phyloP scores from a whole-genome alignment of 2,113 vertebrate species.

The Oryzias melastigma region DNA sequence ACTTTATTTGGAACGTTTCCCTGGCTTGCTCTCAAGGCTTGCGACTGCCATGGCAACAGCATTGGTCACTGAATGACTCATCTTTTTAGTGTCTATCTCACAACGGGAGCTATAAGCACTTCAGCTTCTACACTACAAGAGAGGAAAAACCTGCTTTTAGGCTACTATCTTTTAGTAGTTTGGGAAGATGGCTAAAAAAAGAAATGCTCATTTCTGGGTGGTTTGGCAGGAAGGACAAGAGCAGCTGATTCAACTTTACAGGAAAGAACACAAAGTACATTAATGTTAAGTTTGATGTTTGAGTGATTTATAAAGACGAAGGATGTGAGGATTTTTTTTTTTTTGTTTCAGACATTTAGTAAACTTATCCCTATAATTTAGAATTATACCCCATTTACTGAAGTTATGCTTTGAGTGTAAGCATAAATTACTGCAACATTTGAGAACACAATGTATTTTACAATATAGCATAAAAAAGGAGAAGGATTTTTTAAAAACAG shows the following conservation, averaged over 20 bases:
- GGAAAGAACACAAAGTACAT: too few relatives aligned
- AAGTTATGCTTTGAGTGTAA: too few relatives aligned
- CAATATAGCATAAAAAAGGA: too few relatives aligned
- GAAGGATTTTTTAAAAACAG: too few relatives aligned
- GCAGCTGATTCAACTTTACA: background rate
- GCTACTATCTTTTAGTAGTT: conserved; percentile 32
- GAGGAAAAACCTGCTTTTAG: conserved; percentile 38
- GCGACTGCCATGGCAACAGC: conserved; percentile 71
- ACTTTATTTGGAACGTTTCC: conserved; percentile 61
- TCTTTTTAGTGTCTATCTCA: conserved; percentile 69
- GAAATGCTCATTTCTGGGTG: conserved; percentile 7
- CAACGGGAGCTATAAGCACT: conserved; percentile 57
- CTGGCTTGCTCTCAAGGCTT: conserved; percentile 62
- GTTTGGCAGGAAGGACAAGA: conserved; percentile 4
- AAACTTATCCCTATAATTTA: too few relatives aligned
- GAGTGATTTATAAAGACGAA: too few relatives aligned
- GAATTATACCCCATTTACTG: too few relatives aligned
- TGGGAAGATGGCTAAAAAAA: conserved; percentile 21
- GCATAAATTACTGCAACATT: too few relatives aligned
- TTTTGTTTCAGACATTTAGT: too few relatives aligned
- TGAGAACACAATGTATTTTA: too few relatives aligned
- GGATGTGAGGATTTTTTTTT: too few relatives aligned
- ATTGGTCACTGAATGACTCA: conserved; percentile 69
- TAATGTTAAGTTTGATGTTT: too few relatives aligned
- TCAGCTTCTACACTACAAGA: conserved; percentile 51